A percentile compares a stretch with the other conserved stretches of the same genome.
These are phyloP conservation scores for Parapristionchus giblindavisi DNA, from an alignment of 2,888 invertebrate species.

Conservation along the genomic window DNA sequence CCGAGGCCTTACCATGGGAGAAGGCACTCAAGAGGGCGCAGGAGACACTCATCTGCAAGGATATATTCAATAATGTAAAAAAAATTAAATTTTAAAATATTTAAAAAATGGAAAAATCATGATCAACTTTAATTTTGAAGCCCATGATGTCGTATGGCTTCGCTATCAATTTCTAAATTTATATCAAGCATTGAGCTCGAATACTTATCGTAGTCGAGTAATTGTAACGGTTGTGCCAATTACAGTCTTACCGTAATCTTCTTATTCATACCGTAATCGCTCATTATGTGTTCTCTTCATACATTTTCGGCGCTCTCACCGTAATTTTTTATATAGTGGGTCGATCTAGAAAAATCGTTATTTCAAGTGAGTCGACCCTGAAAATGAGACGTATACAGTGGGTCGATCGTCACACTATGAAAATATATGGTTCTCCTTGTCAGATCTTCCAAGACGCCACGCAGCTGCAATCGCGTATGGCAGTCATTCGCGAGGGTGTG, in stretches of 20 bases:
- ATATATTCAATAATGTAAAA: constrained; percentile 57
- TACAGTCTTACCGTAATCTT: not conserved
- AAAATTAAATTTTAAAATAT: not conserved
- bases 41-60: constrained; percentile 61
- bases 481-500: constrained; percentile 58
- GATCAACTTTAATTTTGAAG: no score
- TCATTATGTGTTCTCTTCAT: no score
- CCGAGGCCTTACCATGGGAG: constrained; percentile 58
- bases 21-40: constrained; percentile 66
- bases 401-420: no score
- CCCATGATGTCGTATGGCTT: not conserved
- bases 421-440: no score
- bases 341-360: no score
- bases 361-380: no score
- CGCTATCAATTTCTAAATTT: not conserved
- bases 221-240: not conserved
- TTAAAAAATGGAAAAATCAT: no score
- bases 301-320: no score
- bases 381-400: no score
- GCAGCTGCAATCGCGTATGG: constrained; percentile 45
- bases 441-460: constrained; percentile 60
- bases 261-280: not conserved
- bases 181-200: not conserved
- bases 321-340: no score
- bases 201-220: not conserved